These are phyloP conservation scores for Phrynocephalus forsythii DNA, from an alignment of 2,797 vertebrate genomes.

Conservation along the genomic window DNA sequence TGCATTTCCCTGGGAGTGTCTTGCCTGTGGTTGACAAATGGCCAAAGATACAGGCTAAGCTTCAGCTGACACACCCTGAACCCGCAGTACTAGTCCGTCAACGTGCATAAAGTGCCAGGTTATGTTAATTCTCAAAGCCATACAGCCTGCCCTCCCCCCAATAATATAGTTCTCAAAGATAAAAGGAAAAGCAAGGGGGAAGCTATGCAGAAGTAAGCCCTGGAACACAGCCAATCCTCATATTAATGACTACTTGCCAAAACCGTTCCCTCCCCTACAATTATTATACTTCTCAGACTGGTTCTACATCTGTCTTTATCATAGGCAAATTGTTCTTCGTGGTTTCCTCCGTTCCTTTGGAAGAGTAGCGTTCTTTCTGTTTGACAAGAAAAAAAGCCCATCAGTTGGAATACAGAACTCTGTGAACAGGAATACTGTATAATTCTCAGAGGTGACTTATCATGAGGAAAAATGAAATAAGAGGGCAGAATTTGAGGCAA, in stretches of 20 bases:
- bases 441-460: background rate
- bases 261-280: fast-evolving
- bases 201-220: background rate
- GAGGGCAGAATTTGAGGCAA: background rate
- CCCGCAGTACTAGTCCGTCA: background rate
- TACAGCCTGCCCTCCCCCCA: background rate
- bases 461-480: background rate
- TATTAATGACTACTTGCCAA: background rate
- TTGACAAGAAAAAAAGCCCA: background rate
- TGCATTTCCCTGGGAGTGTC: background rate
- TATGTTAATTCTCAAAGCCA: background rate
- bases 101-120: background rate
- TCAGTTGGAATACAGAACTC: background rate
- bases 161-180: background rate
- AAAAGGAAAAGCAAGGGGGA: background rate
- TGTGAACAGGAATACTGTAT: no score
- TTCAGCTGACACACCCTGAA: background rate
- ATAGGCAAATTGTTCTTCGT: background rate
- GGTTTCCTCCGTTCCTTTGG: background rate
- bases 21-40: background rate
- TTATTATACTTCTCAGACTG: background rate
- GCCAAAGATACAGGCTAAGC: background rate
- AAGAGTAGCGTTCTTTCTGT: background rate
- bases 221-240: background rate
- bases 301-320: background rate